Base-by-base conservation (phyloP, 2,113 vertebrate genomes). In the Dipodomys ordii region DNA sequence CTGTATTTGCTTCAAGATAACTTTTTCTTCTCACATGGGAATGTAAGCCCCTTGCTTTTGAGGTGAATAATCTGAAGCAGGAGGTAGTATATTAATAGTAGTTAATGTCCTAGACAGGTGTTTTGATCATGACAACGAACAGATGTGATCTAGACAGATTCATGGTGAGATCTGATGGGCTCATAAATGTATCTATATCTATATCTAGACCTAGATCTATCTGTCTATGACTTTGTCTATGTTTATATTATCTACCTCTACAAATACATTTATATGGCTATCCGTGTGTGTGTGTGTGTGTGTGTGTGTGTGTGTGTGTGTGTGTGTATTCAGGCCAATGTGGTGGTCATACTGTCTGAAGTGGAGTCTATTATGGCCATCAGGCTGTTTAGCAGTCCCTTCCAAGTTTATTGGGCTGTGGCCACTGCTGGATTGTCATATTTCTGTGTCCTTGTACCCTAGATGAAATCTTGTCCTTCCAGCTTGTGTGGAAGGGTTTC, bases 311-410 rank as follows among this genome's bases (percentile, higher is more conserved):
- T 57, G 53, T 57, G 53, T 57, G 53, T 57, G 53, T 57, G 53
- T 57, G 53, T 57, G 53, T 57, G 12, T 28, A 32, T 0, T 77
- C 46, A 86, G 28, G 23, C 22, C 2, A 0, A 6, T 44, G 32
- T 90, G n/a, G 20, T 28, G n/a, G 7, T 30, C 22, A 3, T 32
- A 30, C 4, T 30, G 7, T 64, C 9, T 49, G 23, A 60, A 65
- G 13, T 12, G 2, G n/a, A 3, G 0, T 22, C 57, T 44, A 1
- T 2, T 6, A 6, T 3, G 8, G 16, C 15, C 19, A 28, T 39
- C 7, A 49, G 13, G 11, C 4, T 13, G 3, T 57, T 15, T 8
- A 11, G 27, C 8, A 19, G 25, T 20, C 6, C 6, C 39, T 72
- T 28, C 13, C 5, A n/a, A 15, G 27, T 4, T 30, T 5, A 44